A percentile compares a stretch with the other conserved stretches of the same genome.
phyloP scores from a whole-genome alignment of 2,888 invertebrate genomes.

The Drymonia ruficornis region DNA sequence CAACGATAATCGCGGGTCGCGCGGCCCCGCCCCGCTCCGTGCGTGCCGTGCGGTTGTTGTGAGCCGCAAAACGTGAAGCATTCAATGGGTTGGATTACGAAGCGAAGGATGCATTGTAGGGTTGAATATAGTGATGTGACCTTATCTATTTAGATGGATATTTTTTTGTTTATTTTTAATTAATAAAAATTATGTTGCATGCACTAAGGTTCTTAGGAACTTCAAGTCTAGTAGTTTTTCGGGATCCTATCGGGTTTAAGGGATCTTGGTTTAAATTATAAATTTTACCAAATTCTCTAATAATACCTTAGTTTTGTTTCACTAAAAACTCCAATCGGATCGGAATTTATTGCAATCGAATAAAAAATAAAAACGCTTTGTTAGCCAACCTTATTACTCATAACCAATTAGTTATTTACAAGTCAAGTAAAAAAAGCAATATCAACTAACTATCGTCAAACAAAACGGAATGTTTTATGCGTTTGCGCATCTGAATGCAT shows the following conservation, averaged over 20 bases:
- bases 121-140: slow-evolving; percentile 27
- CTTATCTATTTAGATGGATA: not conserved
- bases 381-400: not conserved
- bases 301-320: too few relatives aligned
- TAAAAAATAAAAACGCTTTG: not conserved
- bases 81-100: slow-evolving; percentile 69
- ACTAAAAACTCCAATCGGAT: too few relatives aligned
- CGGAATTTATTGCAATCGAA: too few relatives aligned
- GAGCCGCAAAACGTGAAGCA: slow-evolving; percentile 66
- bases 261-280: too few relatives aligned
- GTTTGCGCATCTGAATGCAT: slow-evolving; percentile 33
- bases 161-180: too few relatives aligned
- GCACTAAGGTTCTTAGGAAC: too few relatives aligned
- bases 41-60: slow-evolving; percentile 66
- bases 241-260: too few relatives aligned
- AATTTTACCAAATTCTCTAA: too few relatives aligned
- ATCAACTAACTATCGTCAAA: not conserved
- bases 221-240: too few relatives aligned
- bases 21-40: slow-evolving; percentile 65
- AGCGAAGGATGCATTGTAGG: slow-evolving; percentile 52
- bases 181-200: too few relatives aligned
- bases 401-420: not conserved
- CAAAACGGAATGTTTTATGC: slow-evolving; percentile 19
- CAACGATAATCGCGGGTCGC: slow-evolving; percentile 77
- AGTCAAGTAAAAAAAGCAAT: not conserved